These are phyloP conservation scores for Siniperca undulata DNA, from an alignment of 2,797 vertebrate genomes.

Conservation along the genomic window DNA sequence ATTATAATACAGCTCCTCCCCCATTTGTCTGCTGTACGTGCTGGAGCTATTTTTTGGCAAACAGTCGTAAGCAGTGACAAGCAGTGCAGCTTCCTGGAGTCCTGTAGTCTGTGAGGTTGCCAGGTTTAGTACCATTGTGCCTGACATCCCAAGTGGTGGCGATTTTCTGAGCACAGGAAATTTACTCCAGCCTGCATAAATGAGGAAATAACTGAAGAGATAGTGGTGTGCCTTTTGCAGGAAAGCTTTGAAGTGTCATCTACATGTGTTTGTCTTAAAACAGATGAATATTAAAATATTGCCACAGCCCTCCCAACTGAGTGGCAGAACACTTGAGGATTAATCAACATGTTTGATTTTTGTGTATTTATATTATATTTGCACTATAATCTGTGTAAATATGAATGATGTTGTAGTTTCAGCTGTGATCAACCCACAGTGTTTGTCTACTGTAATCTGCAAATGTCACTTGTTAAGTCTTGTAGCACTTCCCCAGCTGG, in stretches of 20 bases:
- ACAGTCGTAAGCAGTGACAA: background rate
- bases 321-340: background rate
- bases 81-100: background rate
- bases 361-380: background rate
- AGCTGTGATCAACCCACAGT: slow-evolving; percentile 4
- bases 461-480: slow-evolving; percentile 24
- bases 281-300: background rate
- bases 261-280: background rate
- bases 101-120: background rate
- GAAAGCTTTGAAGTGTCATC: background rate
- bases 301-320: background rate
- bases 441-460: slow-evolving; percentile 3
- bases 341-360: background rate
- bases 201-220: background rate
- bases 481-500: background rate
- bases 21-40: background rate
- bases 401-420: background rate
- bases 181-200: background rate
- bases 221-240: background rate
- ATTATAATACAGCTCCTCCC: background rate
- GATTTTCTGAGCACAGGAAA: background rate
- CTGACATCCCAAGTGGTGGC: background rate
- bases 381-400: background rate
- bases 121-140: background rate
- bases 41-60: background rate